Evolutionary conservation across 1,140 invertebrate genomes (phyloP), one percentile per base, ranked within the genome.

Genomic region (Drepana arcuata): DNA sequence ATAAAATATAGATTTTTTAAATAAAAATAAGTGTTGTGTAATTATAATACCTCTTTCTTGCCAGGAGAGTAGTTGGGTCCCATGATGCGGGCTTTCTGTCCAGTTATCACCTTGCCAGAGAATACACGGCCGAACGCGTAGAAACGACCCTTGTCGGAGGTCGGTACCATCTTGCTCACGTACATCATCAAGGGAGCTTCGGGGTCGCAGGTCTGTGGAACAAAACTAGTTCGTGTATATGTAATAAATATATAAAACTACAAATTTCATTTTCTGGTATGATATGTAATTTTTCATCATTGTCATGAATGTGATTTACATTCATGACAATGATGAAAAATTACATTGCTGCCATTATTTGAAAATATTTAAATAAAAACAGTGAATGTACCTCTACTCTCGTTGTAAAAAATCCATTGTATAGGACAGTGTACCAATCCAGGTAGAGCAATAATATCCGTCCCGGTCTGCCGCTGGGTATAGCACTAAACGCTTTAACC

Each of bases 51-150:
- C 85, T 99, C 97, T 75, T 99, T 99, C 87, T 99, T 99, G 61
- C 98, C 98, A 37, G 95, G 96, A 2, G 89, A 85, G 85, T 93
- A 99, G 87, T 99, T 99, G 48, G 98, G 97, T 60, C 98, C 98
- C 96, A 98, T 97, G 79, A 98, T 98, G 58, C 96, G 92, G 35
- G 94, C 95, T 83, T 99, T 99, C 89, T 94, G 89, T 39, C 98
- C 98, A 48, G 97, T 99, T 35, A 68, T 36, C 7, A 92, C 94
- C 81, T 93, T 97, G 60, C 98, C 98, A 65, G 97, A 95, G 87
- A 99, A 99, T 4, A 99, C 98, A 88, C 98, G 96, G 43, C 98
- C 98, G 79, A 99, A 99, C 37, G 98, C 98, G 85, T 99, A 99
- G 90, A 99, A 99, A 81, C 98, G 92, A 49, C 98, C 98, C 85